Evolutionary conservation across 2,888 invertebrate genomes (phyloP), one percentile per base, ranked within the genome.

Genomic region (Drosophila aldrichi): DNA sequence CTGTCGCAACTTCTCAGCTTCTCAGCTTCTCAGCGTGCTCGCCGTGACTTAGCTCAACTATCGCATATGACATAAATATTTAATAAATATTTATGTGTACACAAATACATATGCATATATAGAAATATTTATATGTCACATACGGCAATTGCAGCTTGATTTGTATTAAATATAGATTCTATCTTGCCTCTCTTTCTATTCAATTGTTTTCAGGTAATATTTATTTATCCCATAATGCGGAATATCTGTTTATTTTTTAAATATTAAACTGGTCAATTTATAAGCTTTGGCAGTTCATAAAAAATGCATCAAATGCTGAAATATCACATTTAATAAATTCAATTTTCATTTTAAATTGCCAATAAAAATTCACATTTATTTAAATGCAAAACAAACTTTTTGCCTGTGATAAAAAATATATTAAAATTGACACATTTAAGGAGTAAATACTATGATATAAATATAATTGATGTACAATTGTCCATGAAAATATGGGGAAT

Each of bases 31-130:
- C n/a, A n/a, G n/a, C n/a, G n/a, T n/a, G n/a, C n/a, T n/a, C n/a
- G n/a, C n/a, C n/a, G 65, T 14, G 29, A 14, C 44, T n/a, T n/a
- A n/a, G 18, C 58, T 29, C 48, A 58, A 59, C 70, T 69, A 54
- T 59, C 59, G 52, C 16, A 18, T n/a, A 20, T 43, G 56, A 34
- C 18, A 55, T 16, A 16, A n/a, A 36, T 56, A 43, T 40, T 36
- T 12, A 3, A 40, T 34, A 14, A 16, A 54, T 36, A 36, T 52
- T 22, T 52, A 20, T 36, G 20, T 18, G 8, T 18, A 14, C 48
- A 10, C 25, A 6, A 7, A 9, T 20, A 18, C 20, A 34, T 20
- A 9, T 20, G 12, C 20, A 34, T 20, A 34, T 18, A 29, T 18
- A 48, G 7, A 46, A 14, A 22, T 32, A 9, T 32, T 6, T 18